These are phyloP conservation scores for Chaetodon trifascialis DNA, from an alignment of 2,113 vertebrate genomes.

Conservation along the genomic window DNA sequence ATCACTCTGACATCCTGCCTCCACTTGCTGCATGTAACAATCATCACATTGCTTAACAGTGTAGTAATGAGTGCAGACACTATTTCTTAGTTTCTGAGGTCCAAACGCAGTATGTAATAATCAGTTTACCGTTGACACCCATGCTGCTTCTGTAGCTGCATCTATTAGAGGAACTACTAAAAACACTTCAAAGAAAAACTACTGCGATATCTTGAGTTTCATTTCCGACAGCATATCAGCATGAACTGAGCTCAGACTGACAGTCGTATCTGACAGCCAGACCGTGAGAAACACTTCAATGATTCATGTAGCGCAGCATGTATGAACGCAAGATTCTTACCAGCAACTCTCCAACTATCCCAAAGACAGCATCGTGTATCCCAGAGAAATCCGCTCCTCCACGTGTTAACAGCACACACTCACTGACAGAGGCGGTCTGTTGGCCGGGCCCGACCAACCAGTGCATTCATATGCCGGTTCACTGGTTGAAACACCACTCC, in stretches of 20 bases:
- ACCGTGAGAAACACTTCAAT: neutral
- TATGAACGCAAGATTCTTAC: constrained; percentile 60
- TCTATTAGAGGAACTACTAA: neutral
- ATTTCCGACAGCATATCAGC: constrained; percentile 1
- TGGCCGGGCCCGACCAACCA: constrained; percentile 19
- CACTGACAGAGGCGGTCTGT: constrained; percentile 24
- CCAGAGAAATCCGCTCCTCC: constrained; percentile 53
- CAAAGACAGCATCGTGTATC: constrained; percentile 66
- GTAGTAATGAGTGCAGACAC: neutral
- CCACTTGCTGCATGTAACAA: constrained; percentile 17
- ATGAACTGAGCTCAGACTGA: neutral
- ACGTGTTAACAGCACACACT: constrained; percentile 45
- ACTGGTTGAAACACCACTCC: constrained; percentile 64
- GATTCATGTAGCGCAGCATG: neutral
- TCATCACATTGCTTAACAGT: constrained; percentile 13
- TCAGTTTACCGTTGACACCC: neutral
- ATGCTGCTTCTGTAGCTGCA: constrained; percentile 3
- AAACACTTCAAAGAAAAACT: constrained; percentile 2
- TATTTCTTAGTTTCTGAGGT: constrained; percentile 19
- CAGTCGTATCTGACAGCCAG: neutral
- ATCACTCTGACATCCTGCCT: constrained; percentile 28
- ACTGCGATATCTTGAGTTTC: constrained; percentile 1
- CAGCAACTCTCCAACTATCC: constrained; percentile 58
- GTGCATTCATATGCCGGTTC: constrained; percentile 57
- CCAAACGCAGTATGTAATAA: neutral